Conservation (phyloP, 2,888 invertebrate species). For the Nomada ruficornis region DNA sequence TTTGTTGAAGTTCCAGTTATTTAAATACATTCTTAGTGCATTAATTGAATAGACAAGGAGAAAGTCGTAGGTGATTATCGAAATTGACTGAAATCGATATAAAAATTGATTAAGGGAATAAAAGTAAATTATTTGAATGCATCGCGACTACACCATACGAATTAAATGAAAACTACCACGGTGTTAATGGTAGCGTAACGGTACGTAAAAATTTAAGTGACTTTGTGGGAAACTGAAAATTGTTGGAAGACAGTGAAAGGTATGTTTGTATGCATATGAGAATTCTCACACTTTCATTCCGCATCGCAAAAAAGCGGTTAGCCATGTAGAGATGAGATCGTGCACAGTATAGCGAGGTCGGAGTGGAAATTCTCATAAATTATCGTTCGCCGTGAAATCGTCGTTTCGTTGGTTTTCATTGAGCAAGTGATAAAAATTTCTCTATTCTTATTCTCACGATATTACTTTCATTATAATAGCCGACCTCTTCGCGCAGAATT, state of each 20-base stretch:
- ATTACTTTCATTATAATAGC: constrained; percentile 39
- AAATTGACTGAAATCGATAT: too few species aligned
- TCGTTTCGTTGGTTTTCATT: constrained; percentile 55
- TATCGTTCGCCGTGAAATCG: constrained; percentile 62
- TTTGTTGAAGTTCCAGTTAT: neutral
- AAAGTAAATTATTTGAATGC: neutral
- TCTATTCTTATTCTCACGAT: constrained; percentile 58
- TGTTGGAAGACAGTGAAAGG: constrained; percentile 55
- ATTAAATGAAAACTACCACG: neutral
- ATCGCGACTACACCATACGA: too few species aligned
- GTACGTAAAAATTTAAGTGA: constrained; percentile 28
- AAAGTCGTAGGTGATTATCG: too few species aligned
- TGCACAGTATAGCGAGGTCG: constrained; percentile 45
- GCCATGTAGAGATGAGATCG: constrained; percentile 46
- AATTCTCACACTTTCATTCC: constrained; percentile 79
- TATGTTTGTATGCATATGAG: constrained; percentile 66
- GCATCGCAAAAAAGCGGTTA: constrained; percentile 61
- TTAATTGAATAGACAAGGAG: neutral
- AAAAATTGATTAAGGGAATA: neutral
- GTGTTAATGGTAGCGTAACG: neutral
- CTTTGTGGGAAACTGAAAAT: constrained; percentile 49
- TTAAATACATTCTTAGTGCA: neutral
- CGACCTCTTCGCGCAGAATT: neutral
- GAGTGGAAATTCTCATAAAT: constrained; percentile 75
- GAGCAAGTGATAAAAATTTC: constrained; percentile 68